Conservation (phyloP, 2,113 vertebrate species). For the Gymnarchus niloticus region DNA sequence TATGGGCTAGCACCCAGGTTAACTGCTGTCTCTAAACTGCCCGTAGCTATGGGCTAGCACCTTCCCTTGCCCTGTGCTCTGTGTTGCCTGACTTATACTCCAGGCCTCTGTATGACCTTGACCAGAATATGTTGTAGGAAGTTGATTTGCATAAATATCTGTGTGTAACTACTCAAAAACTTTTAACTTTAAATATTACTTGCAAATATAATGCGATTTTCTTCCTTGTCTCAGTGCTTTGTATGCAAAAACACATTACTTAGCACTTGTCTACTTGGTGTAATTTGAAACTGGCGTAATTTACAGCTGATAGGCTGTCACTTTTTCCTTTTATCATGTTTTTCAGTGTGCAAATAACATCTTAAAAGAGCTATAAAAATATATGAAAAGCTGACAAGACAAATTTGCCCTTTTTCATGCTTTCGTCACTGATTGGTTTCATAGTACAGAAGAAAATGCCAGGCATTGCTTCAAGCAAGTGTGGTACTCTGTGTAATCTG, state of each 20-base stretch:
- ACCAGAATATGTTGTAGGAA: too few relatives aligned
- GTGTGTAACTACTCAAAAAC: background rate
- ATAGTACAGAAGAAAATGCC: background rate
- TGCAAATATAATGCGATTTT: background rate
- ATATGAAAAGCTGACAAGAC: background rate
- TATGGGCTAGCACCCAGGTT: too few relatives aligned
- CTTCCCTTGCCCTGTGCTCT: too few relatives aligned
- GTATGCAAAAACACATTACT: background rate
- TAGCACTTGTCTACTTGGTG: background rate
- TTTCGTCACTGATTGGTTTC: background rate
- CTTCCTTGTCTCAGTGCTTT: background rate
- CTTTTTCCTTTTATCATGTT: background rate
- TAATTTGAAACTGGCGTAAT: too few relatives aligned
- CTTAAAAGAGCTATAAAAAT: background rate
- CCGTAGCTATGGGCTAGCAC: too few relatives aligned
- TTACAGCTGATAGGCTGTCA: background rate
- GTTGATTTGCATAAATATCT: too few relatives aligned
- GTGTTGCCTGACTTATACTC: too few relatives aligned
- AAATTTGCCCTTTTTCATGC: background rate
- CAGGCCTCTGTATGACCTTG: too few relatives aligned
- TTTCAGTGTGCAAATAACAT: background rate
- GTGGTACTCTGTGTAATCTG: background rate
- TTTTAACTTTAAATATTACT: background rate
- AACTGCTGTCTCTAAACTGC: too few relatives aligned
- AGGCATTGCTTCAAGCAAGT: background rate